Conservation (phyloP, 2,113 vertebrate species). For the Antechinus stuartii region DNA sequence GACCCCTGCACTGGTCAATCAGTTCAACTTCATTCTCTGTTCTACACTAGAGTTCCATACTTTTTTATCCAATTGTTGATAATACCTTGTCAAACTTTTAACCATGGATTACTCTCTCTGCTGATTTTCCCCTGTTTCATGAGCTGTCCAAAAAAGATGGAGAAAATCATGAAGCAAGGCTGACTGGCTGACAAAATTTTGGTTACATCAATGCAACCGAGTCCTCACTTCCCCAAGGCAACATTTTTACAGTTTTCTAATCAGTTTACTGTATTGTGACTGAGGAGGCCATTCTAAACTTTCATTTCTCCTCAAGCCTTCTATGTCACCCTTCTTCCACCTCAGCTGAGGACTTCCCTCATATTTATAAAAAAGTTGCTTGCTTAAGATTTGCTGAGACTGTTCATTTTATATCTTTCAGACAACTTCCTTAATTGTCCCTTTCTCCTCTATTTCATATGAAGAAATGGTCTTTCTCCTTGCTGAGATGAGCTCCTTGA, state of each 20-base stretch:
- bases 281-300: background rate
- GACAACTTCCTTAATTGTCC: background rate
- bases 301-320: background rate
- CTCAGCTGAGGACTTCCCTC: background rate
- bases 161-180: background rate
- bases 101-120: background rate
- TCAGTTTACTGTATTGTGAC: background rate
- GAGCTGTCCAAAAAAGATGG: background rate
- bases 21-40: background rate
- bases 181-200: background rate
- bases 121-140: background rate
- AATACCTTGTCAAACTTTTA: background rate
- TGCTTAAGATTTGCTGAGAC: background rate
- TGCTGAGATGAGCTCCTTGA: background rate
- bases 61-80: background rate
- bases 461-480: background rate
- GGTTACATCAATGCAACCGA: background rate
- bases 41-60: background rate
- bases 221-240: background rate
- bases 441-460: background rate
- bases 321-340: background rate
- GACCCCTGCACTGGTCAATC: background rate
- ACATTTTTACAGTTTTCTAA: background rate
- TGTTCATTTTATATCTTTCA: background rate
- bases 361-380: background rate